Base-by-base conservation (phyloP, 30 jellyfish, hydroid and myxozoan genomes). In the Cassiopea andromeda region DNA sequence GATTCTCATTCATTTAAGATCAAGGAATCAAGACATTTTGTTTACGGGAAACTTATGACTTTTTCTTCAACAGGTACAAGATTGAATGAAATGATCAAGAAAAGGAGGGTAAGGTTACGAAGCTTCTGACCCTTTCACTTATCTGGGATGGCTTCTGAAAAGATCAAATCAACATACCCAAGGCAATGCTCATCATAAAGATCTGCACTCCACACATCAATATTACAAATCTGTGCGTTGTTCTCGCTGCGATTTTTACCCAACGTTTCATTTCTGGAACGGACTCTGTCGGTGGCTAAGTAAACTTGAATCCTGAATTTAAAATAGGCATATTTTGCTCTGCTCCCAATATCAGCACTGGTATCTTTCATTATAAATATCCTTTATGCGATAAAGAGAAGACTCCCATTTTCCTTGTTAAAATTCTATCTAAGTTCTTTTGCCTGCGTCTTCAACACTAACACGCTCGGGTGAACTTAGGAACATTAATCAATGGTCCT, bases 381-480 rank as follows among this genome's bases (percentile, higher is more conserved):
- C 12, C 64, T 54, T 10, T 54, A 3, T 54, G 12, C 64, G 12
- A 54, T 54, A 10, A 54, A 54, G 7, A 54, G 64, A 54, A 54
- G 64, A 54, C 64, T 54, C 12, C 64, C 12, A 54, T 54, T 54
- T 54, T 54, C 64, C 7, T 54, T 54, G 10, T 10, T 54, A 54
- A 54, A 54, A 54, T 6, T 54, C 7, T 3, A 54, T 54, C 64
- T 54, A 6, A 54, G 12, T 54, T 54, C 64, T 54, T 9, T 38
- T 0, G 19, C 2, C 50, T 81, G 90, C 90, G 90, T 64, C 90
- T 81, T 81, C 68, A 45, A 44, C 7, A 1, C 54, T 72, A 68
- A 49, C 75, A 81, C 90, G 90, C 90, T 81, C 90, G 48, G 90
- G 7, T 81, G 90, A 69, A 2, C 67, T 59, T 38, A 69, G 70